Conservation (phyloP, 2,113 vertebrate genomes). For the Alligator mississippiensis region DNA sequence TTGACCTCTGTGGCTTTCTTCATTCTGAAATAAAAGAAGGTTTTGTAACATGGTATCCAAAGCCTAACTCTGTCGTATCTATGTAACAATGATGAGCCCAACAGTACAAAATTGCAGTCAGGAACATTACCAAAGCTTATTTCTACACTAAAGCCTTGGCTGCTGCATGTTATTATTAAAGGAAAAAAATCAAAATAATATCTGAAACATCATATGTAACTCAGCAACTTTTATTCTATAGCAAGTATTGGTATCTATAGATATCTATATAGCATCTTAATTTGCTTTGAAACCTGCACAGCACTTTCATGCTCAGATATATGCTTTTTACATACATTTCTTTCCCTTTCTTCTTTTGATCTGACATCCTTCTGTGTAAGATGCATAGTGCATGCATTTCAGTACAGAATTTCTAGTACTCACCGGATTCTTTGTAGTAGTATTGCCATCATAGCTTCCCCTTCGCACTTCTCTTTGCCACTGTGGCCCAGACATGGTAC, state of each 20-base stretch:
- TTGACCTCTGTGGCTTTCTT: accelerated
- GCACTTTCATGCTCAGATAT: background rate
- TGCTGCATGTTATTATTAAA: background rate
- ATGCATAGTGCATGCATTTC: background rate
- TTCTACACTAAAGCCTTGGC: accelerated
- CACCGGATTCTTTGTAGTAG: slow-evolving; percentile 67
- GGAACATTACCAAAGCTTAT: accelerated
- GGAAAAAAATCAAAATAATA: background rate
- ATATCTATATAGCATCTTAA: too few relatives aligned
- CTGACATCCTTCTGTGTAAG: background rate
- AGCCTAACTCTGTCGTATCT: background rate
- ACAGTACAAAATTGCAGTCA: accelerated
- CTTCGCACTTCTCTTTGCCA: slow-evolving; percentile 60
- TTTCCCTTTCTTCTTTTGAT: background rate
- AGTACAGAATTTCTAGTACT: slow-evolving; percentile 58
- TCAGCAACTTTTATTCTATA: background rate
- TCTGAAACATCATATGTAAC: background rate
- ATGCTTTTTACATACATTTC: background rate
- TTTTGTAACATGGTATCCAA: accelerated
- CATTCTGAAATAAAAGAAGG: background rate
- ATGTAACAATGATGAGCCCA: background rate
- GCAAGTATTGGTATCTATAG: background rate
- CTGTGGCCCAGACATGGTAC: slow-evolving; percentile 3
- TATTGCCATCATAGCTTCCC: slow-evolving; percentile 75
- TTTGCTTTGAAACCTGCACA: background rate